Percentiles rank a stretch among this genome's conserved stretches.
These are phyloP conservation scores for Danionella dracula DNA, from an alignment of 2,797 vertebrate species.

Conservation along the genomic window DNA sequence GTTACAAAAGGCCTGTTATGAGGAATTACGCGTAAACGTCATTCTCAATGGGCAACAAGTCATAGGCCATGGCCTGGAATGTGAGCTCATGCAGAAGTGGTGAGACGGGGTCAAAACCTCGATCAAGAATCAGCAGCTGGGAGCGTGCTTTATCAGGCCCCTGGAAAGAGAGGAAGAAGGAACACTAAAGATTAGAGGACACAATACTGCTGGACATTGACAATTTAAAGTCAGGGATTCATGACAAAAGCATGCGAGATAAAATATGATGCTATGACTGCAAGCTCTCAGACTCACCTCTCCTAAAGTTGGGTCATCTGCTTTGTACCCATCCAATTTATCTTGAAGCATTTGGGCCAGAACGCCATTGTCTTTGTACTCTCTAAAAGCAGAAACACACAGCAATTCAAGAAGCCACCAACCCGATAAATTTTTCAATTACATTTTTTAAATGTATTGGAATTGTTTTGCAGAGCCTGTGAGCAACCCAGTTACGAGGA, in stretches of 20 bases:
- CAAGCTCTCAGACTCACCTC: constrained; percentile 72
- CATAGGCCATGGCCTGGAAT: constrained; percentile 95
- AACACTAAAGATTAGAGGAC: not conserved
- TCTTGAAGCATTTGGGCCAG: constrained; percentile 95
- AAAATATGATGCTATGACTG: constrained; percentile 1
- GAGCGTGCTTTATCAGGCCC: constrained; percentile 93
- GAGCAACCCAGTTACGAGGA: too few relatives aligned
- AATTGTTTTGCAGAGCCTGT: too few relatives aligned
- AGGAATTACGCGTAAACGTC: constrained; percentile 86
- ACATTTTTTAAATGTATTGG: too few relatives aligned
- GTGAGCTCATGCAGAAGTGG: constrained; percentile 92
- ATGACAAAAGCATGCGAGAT: not conserved
- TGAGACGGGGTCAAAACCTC: constrained; percentile 86
- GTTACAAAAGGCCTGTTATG: not conserved
- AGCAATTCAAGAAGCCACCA: not conserved
- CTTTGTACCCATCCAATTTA: constrained; percentile 94
- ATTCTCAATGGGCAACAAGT: constrained; percentile 89
- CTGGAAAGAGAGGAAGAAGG: constrained; percentile 58
- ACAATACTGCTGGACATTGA: not conserved
- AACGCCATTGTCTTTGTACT: constrained; percentile 84
- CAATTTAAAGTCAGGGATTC: constrained; percentile 7
- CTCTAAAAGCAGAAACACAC: constrained; percentile 23
- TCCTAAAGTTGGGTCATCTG: constrained; percentile 92
- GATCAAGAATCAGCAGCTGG: constrained; percentile 92
- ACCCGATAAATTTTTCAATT: too few relatives aligned